Conservation (phyloP, 2,888 invertebrate species). For the Branchipolynoe longqiensis region DNA sequence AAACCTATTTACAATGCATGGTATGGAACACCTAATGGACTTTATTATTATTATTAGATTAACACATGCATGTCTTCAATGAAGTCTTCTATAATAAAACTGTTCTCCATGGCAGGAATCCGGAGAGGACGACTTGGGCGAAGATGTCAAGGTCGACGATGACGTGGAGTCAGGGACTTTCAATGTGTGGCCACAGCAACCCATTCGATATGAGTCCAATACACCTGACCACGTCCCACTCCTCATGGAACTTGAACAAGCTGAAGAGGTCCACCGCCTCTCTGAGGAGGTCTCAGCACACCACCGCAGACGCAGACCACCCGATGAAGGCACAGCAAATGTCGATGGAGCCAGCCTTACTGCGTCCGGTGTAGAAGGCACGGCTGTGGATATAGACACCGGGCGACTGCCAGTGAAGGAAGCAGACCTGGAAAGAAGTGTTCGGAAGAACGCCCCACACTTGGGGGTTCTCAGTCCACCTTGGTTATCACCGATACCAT, state of each 20-base stretch:
- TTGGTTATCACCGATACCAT: conserved; percentile 33
- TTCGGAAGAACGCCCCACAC: neutral
- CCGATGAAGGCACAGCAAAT: neutral
- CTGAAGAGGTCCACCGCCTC: conserved; percentile 21
- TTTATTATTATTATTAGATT: too few relatives aligned
- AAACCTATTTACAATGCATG: too few relatives aligned
- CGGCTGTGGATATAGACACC: neutral
- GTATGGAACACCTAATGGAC: too few relatives aligned
- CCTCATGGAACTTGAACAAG: conserved; percentile 17
- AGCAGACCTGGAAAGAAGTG: neutral
- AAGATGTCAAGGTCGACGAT: neutral
- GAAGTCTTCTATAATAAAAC: too few relatives aligned
- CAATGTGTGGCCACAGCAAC: conserved; percentile 52
- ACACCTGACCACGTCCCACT: neutral
- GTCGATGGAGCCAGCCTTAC: neutral
- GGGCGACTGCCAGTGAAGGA: too few relatives aligned
- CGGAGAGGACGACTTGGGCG: neutral
- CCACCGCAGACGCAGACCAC: neutral
- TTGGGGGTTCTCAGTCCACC: conserved; percentile 18
- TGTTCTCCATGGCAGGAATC: neutral
- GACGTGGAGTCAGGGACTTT: conserved; percentile 10
- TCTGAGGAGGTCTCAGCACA: conserved; percentile 17
- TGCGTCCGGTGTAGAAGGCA: neutral
- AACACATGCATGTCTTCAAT: too few relatives aligned
- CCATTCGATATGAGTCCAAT: neutral